Base-by-base conservation (phyloP, 2,113 vertebrate genomes). In the Tragelaphus buxtoni region DNA sequence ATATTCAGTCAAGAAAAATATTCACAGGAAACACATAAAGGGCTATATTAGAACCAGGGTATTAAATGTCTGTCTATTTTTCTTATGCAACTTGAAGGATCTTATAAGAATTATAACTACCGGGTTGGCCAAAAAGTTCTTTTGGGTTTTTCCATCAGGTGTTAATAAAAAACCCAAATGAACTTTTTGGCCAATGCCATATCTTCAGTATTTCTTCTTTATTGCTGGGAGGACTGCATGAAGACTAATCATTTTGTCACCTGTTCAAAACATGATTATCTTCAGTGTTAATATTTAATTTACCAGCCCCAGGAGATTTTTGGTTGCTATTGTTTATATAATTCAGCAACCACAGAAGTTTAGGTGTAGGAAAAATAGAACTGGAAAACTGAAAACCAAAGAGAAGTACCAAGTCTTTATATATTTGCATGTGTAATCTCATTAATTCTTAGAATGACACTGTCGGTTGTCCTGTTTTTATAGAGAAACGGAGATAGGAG, bases 1-100 rank as follows among this genome's bases (percentile, higher is more conserved):
- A 17, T 82, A 94, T 83, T 96, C 26, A 76, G 47, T 94, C 39
- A 72, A 93, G 63, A 63, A 85, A 90, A 88, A 65, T 95, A 91
- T 55, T 89, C 28, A 32, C n/a, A 49, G 77, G 61, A 90, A 74
- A 91, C 72, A 17, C 49, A 60, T 65, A 65, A 95, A 93, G 20
- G 26, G 17, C 53, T 58, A 0, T 42, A n/a, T 72, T 60, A 86
- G 58, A 95, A 55, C 26, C 22, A 95, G 17, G 8, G 4, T 39
- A 7, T 45, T 91, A 77, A 82, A 47, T 0, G 1, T 69, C 79
- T 91, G 56, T 79, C 10, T 39, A 26, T 95, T 97, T 92, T 92
- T 87, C 30, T 26, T 60, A 84, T 10, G 49, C 18, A 60, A 9
- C 4, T 88, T 81, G 39, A 18, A 39, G 26, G 9, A 7, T 72